These are phyloP conservation scores for Empidonax traillii DNA, from an alignment of 2,113 vertebrate species.

Conservation along the genomic window DNA sequence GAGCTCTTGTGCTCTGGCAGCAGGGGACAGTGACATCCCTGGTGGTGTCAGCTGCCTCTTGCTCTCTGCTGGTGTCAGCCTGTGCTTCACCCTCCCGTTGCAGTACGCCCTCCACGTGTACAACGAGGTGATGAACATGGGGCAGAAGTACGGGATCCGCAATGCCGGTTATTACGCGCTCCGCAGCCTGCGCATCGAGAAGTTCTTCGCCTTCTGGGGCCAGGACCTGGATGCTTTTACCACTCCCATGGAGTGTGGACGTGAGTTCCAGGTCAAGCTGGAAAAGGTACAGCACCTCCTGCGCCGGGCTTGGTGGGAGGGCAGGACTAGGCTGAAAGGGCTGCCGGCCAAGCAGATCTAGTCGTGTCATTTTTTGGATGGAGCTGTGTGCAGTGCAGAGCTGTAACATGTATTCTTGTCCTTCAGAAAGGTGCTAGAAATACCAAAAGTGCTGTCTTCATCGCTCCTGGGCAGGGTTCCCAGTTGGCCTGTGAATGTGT, in stretches of 20 bases:
- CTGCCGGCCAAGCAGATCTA: not conserved
- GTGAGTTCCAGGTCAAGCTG: slow-evolving; percentile 95
- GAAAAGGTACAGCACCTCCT: slow-evolving; percentile 82
- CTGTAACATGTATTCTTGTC: not conserved
- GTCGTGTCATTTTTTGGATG: not conserved
- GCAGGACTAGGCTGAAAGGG: not conserved
- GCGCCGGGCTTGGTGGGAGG: not conserved
- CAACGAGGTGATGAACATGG: slow-evolving; percentile 97
- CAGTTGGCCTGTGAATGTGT: not conserved
- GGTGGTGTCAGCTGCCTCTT: not conserved
- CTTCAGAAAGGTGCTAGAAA: not conserved
- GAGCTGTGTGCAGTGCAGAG: not conserved
- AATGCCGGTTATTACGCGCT: slow-evolving; percentile 95
- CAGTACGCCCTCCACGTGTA: slow-evolving; percentile 97
- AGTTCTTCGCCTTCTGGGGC: slow-evolving; percentile 98
- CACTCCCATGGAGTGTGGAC: slow-evolving; percentile 94
- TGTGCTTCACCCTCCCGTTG: not conserved
- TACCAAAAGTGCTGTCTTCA: not conserved
- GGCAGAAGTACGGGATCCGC: slow-evolving; percentile 92
- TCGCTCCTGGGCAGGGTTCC: not conserved
- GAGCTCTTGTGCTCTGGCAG: not conserved
- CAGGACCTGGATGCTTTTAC: slow-evolving; percentile 95
- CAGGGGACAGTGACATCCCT: not conserved
- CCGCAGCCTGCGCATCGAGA: slow-evolving; percentile 95
- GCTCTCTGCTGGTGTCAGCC: not conserved